These are phyloP conservation scores for Crocodylus rhombifer DNA, from an alignment of 2,797 vertebrate genomes.

Conservation along the genomic window DNA sequence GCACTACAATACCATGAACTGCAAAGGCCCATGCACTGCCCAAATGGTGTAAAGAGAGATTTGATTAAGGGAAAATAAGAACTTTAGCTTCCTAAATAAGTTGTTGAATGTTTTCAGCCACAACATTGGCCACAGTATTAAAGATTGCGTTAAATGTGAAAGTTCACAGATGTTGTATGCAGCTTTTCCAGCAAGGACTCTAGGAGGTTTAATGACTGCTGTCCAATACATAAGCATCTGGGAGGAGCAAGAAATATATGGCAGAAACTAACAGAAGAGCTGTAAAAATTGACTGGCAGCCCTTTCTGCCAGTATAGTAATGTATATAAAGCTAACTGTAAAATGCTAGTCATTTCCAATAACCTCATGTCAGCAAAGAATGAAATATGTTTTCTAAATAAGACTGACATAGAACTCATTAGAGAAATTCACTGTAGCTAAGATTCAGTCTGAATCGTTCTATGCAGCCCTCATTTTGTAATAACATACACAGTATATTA, in stretches of 20 bases:
- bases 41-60: no score
- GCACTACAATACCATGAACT: no score
- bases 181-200: no score
- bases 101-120: no score
- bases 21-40: no score
- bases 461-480: neutral
- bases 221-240: no score
- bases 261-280: neutral
- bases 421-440: neutral
- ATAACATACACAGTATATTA: neutral
- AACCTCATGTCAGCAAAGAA: neutral
- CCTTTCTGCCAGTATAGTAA: neutral
- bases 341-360: neutral
- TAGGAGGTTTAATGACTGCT: no score
- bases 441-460: neutral
- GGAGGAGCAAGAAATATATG: neutral
- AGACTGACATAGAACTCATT: neutral
- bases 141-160: no score
- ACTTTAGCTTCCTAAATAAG: no score
- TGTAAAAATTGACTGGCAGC: neutral
- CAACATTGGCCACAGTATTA: no score
- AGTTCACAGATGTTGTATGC: no score
- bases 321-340: neutral
- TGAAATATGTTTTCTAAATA: neutral
- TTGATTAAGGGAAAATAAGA: no score